Percentiles rank a stretch among this genome's conserved stretches.
These are phyloP conservation scores for Orius insidiosus DNA, from an alignment of 1,140 invertebrate genomes.

Conservation along the genomic window DNA sequence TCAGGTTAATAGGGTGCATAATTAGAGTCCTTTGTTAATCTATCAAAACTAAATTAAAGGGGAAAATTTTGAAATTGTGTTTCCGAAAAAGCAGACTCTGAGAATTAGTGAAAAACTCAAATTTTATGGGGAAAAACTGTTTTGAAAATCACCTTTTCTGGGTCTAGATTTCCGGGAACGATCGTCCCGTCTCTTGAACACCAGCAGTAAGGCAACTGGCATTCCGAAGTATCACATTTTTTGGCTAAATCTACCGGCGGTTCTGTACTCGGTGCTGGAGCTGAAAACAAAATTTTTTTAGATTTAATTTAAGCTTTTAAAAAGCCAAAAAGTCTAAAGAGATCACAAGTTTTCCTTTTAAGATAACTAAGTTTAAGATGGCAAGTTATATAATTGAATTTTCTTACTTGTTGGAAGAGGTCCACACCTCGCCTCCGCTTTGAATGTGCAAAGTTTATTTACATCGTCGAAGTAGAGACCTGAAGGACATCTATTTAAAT, in stretches of 20 bases:
- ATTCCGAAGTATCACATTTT: conserved; percentile 57
- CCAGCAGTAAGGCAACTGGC: conserved; percentile 77
- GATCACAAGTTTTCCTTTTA: neutral
- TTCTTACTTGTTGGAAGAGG: conserved; percentile 65
- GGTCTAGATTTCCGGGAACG: conserved; percentile 63
- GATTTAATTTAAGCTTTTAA: neutral
- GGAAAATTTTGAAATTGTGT: too few species aligned
- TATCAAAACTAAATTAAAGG: neutral
- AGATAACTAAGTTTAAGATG: conserved; percentile 18
- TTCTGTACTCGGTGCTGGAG: conserved; percentile 60
- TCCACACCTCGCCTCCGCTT: conserved; percentile 77
- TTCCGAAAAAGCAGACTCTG: too few species aligned
- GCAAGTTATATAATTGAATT: too few species aligned
- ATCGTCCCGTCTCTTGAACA: conserved; percentile 80
- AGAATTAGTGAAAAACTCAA: too few species aligned
- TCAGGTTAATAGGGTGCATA: too few species aligned
- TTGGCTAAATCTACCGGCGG: conserved; percentile 56
- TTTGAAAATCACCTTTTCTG: conserved; percentile 61
- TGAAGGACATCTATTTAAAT: conserved; percentile 72
- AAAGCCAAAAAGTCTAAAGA: neutral
- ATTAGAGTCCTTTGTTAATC: too few species aligned
- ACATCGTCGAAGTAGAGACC: conserved; percentile 79
- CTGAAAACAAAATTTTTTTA: conserved; percentile 29
- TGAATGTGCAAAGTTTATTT: conserved; percentile 79
- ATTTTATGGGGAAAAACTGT: too few species aligned